Conservation (phyloP, 37 sponge, comb jelly and placozoan species). For the Agelas oroides region DNA sequence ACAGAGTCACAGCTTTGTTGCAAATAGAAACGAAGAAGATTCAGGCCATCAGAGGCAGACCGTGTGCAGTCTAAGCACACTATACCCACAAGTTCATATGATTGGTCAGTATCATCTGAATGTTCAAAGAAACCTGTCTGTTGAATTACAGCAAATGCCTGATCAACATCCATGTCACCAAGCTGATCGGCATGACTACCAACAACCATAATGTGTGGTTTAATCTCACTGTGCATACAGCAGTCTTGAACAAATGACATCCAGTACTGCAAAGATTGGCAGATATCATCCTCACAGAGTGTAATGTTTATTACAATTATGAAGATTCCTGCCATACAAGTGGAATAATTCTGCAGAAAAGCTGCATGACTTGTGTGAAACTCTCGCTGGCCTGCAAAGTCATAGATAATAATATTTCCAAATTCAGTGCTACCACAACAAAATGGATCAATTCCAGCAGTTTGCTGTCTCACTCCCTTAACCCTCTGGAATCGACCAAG, state of each 20-base stretch:
- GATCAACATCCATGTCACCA: too few species aligned
- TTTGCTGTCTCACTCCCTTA: not conserved
- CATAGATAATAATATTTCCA: slow-evolving; percentile 42
- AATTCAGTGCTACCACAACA: not conserved
- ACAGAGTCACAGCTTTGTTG: not conserved
- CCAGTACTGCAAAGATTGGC: slow-evolving; percentile 23
- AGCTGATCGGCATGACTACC: slow-evolving; percentile 27
- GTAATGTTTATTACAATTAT: slow-evolving; percentile 25
- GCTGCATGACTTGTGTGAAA: slow-evolving; percentile 42
- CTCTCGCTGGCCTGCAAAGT: slow-evolving; percentile 50
- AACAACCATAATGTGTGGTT: slow-evolving; percentile 35
- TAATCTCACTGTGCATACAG: not conserved
- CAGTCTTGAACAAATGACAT: slow-evolving; percentile 4
- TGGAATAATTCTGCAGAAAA: slow-evolving; percentile 2
- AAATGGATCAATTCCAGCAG: slow-evolving; percentile 47
- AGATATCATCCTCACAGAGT: slow-evolving; percentile 6
- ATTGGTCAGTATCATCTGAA: too few species aligned
- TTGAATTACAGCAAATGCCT: not conserved
- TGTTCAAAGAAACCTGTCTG: too few species aligned
- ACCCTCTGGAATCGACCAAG: not conserved
- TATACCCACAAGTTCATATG: not conserved
- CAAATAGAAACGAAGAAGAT: not conserved
- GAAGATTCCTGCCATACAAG: slow-evolving; percentile 10
- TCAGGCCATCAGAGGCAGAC: not conserved
- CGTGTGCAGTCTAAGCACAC: not conserved